Base-by-base conservation (phyloP, 2,113 vertebrate species). In the Phoxinus phoxinus region DNA sequence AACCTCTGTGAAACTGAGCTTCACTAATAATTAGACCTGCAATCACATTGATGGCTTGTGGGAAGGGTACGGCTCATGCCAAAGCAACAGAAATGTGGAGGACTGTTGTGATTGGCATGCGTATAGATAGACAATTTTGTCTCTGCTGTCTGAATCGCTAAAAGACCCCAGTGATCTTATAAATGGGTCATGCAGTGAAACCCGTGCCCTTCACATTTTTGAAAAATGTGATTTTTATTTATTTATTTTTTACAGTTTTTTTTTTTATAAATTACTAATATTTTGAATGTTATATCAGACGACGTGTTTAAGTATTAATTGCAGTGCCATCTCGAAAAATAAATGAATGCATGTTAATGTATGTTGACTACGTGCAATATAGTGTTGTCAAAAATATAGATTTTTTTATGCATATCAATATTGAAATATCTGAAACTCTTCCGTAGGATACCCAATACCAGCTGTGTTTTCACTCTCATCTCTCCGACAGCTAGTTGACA, bases 21-120 rank as follows among this genome's bases (percentile, higher is more conserved):
- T 41, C 48, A 11, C 78, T 30, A 21, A 81, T 81, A 65, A 81
- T 81, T 81, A 81, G 78, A 65, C n/a, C 78, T 63, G 41, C 59
- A 81, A 48, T 81, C 78, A 65, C 59, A 17, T 48, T 15, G 3
- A 30, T 67, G 80, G 61, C 41, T 81, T 69, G 80, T 81, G 80
- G 80, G 61, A 81, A 48, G 80, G 9, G 23, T 65, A 30, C 9
- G 9, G n/a, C 13, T 10, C 12, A 46, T 80, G 78, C 37, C 41
- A 69, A 19, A 69, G 48, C 46, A 35, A 46, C 80, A 81, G n/a
- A 81, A 81, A 81, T 81, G 17, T 44, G 41, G 8, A 46, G 2
- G 41, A 46, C 13, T 81, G 80, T 81, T 81, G 37, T 81, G 61
- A 81, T 67, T 81, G 79, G 25, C 59, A 2, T 65, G 41, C 25